A percentile compares a stretch with the other conserved stretches of the same genome.
Conservation (phyloP, 2,113 vertebrate species). For the Axis porcinus region DNA sequence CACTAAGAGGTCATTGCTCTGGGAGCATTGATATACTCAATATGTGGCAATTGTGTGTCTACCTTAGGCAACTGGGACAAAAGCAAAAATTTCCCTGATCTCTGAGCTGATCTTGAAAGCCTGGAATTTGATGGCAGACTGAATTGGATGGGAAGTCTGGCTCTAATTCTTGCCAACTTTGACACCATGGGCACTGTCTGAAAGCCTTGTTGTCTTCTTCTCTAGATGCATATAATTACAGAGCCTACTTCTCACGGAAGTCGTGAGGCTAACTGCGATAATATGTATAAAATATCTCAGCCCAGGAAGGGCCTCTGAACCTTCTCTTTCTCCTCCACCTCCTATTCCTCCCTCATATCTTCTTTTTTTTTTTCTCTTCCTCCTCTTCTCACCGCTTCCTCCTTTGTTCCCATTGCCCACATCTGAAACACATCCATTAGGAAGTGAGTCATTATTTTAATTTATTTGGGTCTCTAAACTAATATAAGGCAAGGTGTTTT, state of each 20-base stretch:
- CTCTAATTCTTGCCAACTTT: neutral
- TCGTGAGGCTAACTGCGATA: neutral
- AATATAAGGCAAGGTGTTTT: neutral
- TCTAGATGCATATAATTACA: neutral
- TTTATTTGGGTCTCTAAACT: neutral
- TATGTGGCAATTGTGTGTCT: neutral
- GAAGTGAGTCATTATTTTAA: neutral
- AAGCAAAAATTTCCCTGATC: neutral
- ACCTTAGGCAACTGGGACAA: neutral
- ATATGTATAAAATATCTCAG: neutral
- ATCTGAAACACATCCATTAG: neutral
- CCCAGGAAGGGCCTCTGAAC: neutral
- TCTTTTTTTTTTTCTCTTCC: neutral
- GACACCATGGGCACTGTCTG: neutral
- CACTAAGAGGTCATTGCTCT: neutral
- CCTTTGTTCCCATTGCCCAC: neutral
- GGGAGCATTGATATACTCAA: fast-evolving
- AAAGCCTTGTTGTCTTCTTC: neutral
- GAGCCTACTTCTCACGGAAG: neutral
- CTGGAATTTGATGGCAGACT: neutral
- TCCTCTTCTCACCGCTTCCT: fast-evolving
- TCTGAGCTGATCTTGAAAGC: neutral
- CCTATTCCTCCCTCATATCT: neutral
- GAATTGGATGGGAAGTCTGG: neutral
- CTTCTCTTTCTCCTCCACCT: neutral